Percentiles rank a stretch among this genome's conserved stretches.
phyloP scores from a whole-genome alignment of 92 coral and sea anemone species.

The Porites divaricata region DNA sequence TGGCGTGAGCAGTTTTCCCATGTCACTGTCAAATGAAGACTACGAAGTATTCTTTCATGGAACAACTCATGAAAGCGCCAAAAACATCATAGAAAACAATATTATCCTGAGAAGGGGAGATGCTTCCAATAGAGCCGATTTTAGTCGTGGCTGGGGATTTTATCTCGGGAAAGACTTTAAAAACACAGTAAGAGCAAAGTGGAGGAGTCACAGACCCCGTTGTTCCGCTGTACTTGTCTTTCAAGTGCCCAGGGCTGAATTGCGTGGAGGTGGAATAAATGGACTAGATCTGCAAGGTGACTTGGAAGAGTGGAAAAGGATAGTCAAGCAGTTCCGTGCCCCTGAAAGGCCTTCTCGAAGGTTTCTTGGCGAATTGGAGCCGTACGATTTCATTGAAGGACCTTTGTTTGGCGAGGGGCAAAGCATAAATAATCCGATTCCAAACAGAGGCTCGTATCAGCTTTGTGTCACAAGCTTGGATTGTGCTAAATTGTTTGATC shows the following conservation, averaged over 20 bases:
- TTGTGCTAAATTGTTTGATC: slow-evolving; percentile 33
- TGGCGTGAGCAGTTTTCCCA: background rate
- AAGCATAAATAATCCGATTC: background rate
- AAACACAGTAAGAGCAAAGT: background rate
- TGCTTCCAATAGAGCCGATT: background rate
- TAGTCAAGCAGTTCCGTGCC: slow-evolving; percentile 40
- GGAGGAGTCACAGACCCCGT: slow-evolving; percentile 24
- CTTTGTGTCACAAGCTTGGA: slow-evolving; percentile 46
- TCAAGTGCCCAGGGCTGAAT: slow-evolving; percentile 27
- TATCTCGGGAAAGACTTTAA: slow-evolving; percentile 36
- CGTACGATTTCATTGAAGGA: slow-evolving; percentile 54
- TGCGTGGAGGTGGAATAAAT: background rate
- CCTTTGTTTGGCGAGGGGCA: slow-evolving; percentile 8
- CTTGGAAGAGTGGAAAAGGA: slow-evolving; percentile 23
- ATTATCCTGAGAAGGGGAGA: background rate
- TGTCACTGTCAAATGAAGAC: background rate
- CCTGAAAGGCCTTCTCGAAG: slow-evolving; percentile 10
- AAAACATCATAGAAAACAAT: background rate
- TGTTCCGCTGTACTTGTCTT: slow-evolving; percentile 56
- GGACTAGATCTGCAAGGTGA: background rate
- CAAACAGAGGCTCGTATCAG: slow-evolving; percentile 28
- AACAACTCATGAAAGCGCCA: slow-evolving; percentile 9
- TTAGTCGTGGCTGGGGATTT: slow-evolving; percentile 46
- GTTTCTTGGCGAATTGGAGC: background rate
- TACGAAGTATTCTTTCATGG: slow-evolving; percentile 9